A percentile compares a stretch with the other conserved stretches of the same genome.
phyloP scores from a whole-genome alignment of 1,140 invertebrate genomes.

The Arion vulgaris region DNA sequence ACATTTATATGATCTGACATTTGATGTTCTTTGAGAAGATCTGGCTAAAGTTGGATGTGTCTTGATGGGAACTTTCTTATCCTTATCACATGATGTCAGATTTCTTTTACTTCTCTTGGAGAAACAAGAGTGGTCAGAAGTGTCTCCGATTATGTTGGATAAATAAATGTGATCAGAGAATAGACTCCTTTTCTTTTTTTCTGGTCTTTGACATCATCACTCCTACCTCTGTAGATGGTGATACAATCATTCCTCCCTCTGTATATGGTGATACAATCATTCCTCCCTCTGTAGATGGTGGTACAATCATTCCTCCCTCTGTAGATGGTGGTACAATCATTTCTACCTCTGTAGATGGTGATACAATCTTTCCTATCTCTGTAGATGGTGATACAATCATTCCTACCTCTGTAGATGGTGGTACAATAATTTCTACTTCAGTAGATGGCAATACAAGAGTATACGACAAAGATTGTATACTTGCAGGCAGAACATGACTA shows the following conservation, averaged over 20 bases:
- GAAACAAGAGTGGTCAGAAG: not conserved
- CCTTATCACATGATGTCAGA: not conserved
- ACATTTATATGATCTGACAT: too few species aligned
- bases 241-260: not conserved
- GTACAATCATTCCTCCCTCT: not conserved
- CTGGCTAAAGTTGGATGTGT: too few species aligned
- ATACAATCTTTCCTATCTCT: too few species aligned
- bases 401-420: too few species aligned
- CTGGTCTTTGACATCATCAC: not conserved
- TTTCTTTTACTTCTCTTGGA: not conserved
- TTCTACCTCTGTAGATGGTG: too few species aligned
- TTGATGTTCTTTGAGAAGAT: too few species aligned
- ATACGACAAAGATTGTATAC: too few species aligned
- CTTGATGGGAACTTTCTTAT: not conserved
- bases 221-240: not conserved
- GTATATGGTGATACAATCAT: not conserved
- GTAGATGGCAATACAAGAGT: too few species aligned
- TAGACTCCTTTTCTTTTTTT: not conserved
- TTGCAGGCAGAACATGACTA: too few species aligned
- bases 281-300: not conserved
- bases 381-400: too few species aligned
- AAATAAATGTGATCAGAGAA: not conserved
- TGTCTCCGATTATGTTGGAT: not conserved
- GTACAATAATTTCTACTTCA: too few species aligned
- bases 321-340: not conserved